phyloP scores from a whole-genome alignment of 1,140 invertebrate species.

The Zaprionus inermis region DNA sequence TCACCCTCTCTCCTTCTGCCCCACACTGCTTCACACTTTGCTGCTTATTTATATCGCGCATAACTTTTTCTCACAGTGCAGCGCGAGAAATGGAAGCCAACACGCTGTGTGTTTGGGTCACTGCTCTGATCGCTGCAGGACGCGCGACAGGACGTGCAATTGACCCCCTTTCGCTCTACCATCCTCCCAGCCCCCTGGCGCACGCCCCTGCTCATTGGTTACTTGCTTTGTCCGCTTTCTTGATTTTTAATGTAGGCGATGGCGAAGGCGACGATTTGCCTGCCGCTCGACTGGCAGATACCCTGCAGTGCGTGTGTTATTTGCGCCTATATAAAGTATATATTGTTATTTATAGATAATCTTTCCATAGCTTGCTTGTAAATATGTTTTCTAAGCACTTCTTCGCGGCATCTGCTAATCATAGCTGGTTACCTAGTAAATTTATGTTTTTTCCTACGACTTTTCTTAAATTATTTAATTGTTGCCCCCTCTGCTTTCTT shows the following conservation, averaged over 20 bases:
- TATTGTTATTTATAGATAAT: too few species aligned
- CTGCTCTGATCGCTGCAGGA: constrained; percentile 11
- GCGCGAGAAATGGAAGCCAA: constrained; percentile 55
- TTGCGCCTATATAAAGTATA: too few species aligned
- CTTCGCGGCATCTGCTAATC: too few species aligned
- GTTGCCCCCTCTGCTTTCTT: too few species aligned
- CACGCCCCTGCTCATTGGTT: not conserved
- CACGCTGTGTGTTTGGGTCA: constrained; percentile 17
- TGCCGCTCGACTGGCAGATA: not conserved
- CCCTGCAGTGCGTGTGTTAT: not conserved
- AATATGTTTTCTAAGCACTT: too few species aligned
- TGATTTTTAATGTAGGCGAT: constrained; percentile 35
- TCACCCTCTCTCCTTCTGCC: too few species aligned
- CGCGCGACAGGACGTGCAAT: not conserved
- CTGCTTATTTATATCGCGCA: constrained; percentile 30
- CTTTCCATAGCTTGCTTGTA: too few species aligned
- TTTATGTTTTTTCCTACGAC: not conserved
- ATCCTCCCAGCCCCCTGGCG: too few species aligned
- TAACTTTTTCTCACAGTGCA: constrained; percentile 32
- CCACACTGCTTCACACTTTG: not conserved
- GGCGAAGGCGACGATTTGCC: not conserved
- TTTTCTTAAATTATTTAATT: not conserved
- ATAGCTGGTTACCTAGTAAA: too few species aligned
- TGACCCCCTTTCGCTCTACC: not conserved
- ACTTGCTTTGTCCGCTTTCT: constrained; percentile 26